Evolutionary conservation across 2,888 invertebrate species (phyloP), one percentile per base, ranked within the genome.

Genomic region (Chymomyza caudatula): DNA sequence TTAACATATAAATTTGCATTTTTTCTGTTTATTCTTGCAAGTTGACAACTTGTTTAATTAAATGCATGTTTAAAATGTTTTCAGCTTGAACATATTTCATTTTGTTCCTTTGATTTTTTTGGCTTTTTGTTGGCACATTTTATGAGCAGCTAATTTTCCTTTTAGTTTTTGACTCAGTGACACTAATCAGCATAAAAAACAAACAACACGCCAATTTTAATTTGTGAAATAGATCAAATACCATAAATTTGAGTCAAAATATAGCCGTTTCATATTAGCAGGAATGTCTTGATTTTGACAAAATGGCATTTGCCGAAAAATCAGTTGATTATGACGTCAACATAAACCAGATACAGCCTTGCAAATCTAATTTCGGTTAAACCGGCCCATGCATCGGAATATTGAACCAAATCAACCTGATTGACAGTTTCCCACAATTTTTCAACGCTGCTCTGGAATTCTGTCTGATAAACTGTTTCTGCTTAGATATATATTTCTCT

Each of bases 101-200:
- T 63, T 55, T 20, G 43, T 65, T 54, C n/a, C n/a, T n/a, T n/a
- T n/a, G n/a, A n/a, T n/a, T 19, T 51, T 11, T 51, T 51, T 52
- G 29, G 11, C 37, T 57, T 61, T 57, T 53, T 4, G 29, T 1
- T 37, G 29, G 11, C 29, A 37, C 29, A 37, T 37, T 37, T 37
- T 37, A 37, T 37, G 29, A 37, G 29, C 29, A 37, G 47, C 15
- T 19, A 47, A 51, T 19, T 51, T 51, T 51, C 0, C 20, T 20
- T 49, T 51, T 51, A 20, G 17, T 51, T 51, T 51, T 19, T 51
- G 51, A 20, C 20, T 17, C n/a, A n/a, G n/a, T n/a, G 13, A 61
- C 78, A 63, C 73, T 84, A 85, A 80, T 85, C 76, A 71, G 65
- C 57, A 67, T 59, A 55, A 58, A 69, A 60, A 64, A 59, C 69